phyloP scores from a whole-genome alignment of 2,113 vertebrate genomes.

The Cryptomyrus ogoouensis region DNA sequence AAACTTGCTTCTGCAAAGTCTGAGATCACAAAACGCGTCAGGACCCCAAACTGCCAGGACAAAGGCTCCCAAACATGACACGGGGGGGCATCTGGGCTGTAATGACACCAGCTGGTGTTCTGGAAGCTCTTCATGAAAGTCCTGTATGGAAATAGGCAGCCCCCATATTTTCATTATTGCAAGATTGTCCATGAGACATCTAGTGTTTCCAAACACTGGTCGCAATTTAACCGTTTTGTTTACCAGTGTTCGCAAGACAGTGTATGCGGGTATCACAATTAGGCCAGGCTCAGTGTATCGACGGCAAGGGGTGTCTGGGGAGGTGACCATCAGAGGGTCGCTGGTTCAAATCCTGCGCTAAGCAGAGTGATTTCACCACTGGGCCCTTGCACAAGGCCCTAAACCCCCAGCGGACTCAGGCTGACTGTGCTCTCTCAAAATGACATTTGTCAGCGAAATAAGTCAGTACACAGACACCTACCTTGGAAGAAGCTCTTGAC shows the following conservation, averaged over 20 bases:
- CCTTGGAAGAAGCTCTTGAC: constrained; percentile 79
- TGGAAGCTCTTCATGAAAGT: neutral
- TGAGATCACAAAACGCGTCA: neutral
- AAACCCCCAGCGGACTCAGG: neutral
- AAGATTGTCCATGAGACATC: neutral
- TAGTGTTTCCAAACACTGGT: neutral
- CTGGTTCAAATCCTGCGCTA: neutral
- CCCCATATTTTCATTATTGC: neutral
- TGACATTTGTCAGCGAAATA: neutral
- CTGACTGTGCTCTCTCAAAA: neutral
- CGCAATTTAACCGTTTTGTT: neutral
- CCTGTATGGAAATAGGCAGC: neutral
- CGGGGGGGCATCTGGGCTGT: neutral
- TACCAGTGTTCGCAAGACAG: neutral
- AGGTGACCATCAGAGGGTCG: neutral
- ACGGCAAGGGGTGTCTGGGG: neutral
- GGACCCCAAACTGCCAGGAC: neutral
- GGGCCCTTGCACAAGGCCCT: neutral
- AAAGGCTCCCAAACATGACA: neutral
- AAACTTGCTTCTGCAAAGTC: neutral
- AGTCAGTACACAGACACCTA: constrained; percentile 27
- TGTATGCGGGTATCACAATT: neutral
- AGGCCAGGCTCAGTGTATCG: neutral
- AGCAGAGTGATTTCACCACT: neutral
- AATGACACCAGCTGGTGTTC: neutral